phyloP scores from a whole-genome alignment of 2,113 vertebrate genomes.

The Platycercus adscitus region DNA sequence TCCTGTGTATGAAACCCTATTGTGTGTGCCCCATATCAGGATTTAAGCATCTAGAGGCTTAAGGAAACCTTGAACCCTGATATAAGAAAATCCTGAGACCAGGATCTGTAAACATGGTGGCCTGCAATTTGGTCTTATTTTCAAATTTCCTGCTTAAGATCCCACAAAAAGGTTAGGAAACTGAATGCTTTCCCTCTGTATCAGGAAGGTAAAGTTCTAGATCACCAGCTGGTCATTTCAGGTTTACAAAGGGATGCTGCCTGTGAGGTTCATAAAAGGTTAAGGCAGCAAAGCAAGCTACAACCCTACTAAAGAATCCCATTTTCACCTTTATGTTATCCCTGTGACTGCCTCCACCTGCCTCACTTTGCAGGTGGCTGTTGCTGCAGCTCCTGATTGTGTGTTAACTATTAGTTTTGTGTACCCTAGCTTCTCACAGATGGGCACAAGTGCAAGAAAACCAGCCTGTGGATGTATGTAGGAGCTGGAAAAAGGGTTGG shows the following conservation, averaged over 20 bases:
- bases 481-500: background rate
- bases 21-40: accelerated
- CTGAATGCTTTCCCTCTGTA: background rate
- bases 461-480: accelerated
- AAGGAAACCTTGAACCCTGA: background rate
- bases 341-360: background rate
- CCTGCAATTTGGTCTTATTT: background rate
- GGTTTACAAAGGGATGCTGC: background rate
- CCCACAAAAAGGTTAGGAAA: background rate
- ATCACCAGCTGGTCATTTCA: background rate
- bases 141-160: background rate
- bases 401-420: background rate
- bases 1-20: background rate
- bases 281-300: background rate
- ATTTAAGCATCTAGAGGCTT: background rate
- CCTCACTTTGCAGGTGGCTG: background rate
- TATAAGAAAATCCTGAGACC: background rate
- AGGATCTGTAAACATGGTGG: background rate
- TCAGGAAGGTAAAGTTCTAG: background rate
- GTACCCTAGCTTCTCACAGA: background rate
- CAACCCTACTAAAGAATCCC: background rate
- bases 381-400: background rate
- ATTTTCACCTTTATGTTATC: background rate
- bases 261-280: background rate
- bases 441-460: background rate